Conservation (phyloP, 2,113 vertebrate genomes). For the Upupa epops region DNA sequence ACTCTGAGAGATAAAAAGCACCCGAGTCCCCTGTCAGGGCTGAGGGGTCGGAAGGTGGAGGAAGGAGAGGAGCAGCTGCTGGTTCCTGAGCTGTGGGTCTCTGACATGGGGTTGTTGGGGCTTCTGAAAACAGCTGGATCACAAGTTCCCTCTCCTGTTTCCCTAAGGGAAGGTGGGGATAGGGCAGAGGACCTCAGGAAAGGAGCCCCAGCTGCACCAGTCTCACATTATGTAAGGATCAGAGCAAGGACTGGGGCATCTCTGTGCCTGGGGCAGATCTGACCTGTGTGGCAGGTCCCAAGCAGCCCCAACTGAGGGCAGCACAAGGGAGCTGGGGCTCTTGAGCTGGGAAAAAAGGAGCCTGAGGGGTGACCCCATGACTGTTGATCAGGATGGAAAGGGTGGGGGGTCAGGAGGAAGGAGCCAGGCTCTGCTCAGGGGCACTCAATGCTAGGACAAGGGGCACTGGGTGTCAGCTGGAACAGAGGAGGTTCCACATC, state of each 20-base stretch:
- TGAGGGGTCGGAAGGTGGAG: background rate
- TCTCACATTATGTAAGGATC: background rate
- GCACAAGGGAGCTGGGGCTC: fast-evolving
- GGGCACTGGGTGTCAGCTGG: no score
- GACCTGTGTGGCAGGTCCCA: background rate
- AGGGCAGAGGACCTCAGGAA: background rate
- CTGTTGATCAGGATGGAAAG: no score
- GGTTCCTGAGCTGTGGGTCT: background rate
- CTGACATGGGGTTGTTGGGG: background rate
- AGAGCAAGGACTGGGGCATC: background rate
- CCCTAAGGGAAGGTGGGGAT: background rate
- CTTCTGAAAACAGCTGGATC: background rate
- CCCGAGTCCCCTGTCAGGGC: background rate
- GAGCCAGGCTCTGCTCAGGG: no score
- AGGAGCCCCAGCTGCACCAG: background rate
- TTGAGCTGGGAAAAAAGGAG: no score
- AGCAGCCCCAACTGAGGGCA: background rate
- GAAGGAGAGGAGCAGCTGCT: background rate
- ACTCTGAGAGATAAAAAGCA: background rate
- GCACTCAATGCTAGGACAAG: no score
- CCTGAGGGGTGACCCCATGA: no score
- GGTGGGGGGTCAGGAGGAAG: no score
- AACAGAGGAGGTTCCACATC: no score
- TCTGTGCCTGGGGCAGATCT: background rate
- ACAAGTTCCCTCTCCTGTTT: background rate